These are phyloP conservation scores for Podotricha telesiphe DNA, from an alignment of 2,888 invertebrate species.

Conservation along the genomic window DNA sequence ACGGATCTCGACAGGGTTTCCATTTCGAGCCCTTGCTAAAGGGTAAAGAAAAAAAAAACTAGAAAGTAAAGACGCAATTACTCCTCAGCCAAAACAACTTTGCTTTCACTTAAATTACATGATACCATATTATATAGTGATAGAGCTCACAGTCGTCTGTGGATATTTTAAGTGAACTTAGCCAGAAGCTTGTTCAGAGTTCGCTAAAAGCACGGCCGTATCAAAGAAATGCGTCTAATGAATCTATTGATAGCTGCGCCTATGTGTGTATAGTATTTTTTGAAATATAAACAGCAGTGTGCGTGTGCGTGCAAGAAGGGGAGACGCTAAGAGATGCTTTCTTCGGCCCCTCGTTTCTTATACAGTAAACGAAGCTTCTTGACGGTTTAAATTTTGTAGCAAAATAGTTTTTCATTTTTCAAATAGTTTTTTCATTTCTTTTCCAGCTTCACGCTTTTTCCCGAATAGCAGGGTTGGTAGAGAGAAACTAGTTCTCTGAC, in stretches of 20 bases:
- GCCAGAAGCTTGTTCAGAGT: constrained; percentile 55
- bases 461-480: too few species aligned
- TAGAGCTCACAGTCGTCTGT: constrained; percentile 55
- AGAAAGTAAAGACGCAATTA: constrained; percentile 79
- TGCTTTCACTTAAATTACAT: constrained; percentile 37
- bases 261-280: constrained; percentile 73
- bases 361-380: constrained; percentile 54
- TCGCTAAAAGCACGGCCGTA: constrained; percentile 76
- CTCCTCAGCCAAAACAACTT: constrained; percentile 58
- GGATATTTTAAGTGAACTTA: constrained; percentile 27
- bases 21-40: constrained; percentile 61
- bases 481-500: too few species aligned
- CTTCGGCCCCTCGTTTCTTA: constrained; percentile 80
- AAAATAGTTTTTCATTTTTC: background rate
- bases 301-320: constrained; percentile 74
- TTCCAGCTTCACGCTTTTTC: too few species aligned
- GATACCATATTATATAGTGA: constrained; percentile 26
- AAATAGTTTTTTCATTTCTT: too few species aligned
- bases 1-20: constrained; percentile 54
- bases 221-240: constrained; percentile 83
- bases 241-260: constrained; percentile 78
- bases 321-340: constrained; percentile 79
- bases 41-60: constrained; percentile 67
- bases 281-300: constrained; percentile 60
- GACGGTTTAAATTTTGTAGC: constrained; percentile 50